Conservation (phyloP, 2,888 invertebrate genomes). For the Xiphydria camelus region DNA sequence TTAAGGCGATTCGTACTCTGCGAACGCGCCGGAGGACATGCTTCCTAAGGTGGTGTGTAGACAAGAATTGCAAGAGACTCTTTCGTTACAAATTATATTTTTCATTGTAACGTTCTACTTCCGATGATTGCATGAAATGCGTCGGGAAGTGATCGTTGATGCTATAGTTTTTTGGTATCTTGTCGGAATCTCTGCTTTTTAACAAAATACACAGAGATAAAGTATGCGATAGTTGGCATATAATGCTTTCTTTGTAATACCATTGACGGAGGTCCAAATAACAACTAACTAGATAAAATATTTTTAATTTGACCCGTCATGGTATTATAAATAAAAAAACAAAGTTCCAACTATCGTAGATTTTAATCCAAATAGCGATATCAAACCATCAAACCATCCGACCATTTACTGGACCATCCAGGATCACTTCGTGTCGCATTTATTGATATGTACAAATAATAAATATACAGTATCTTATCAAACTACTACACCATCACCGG, state of each 20-base stretch:
- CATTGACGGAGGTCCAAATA: no score
- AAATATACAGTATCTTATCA: conserved; percentile 29
- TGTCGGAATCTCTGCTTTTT: no score
- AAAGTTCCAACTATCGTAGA: no score
- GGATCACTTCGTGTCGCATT: conserved; percentile 16
- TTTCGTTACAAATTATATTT: conserved; percentile 32
- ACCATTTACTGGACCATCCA: conserved; percentile 9
- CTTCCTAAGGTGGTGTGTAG: not conserved
- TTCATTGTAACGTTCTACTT: conserved; percentile 29
- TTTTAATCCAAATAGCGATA: no score
- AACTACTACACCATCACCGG: conserved; percentile 11
- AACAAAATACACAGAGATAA: no score
- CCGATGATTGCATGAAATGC: conserved; percentile 18
- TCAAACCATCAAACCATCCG: no score
- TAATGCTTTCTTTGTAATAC: no score
- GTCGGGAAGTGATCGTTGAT: conserved; percentile 4
- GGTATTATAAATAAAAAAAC: no score
- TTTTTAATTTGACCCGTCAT: no score
- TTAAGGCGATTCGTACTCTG: not conserved
- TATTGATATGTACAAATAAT: conserved; percentile 46
- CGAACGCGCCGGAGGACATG: not conserved
- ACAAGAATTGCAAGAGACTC: conserved; percentile 6
- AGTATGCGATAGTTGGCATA: no score
- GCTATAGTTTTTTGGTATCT: no score
- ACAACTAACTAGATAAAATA: no score